Percentiles rank a stretch among this genome's conserved stretches.
These are phyloP conservation scores for Orcinus orca DNA, from an alignment of 2,113 vertebrate species.

Conservation along the genomic window DNA sequence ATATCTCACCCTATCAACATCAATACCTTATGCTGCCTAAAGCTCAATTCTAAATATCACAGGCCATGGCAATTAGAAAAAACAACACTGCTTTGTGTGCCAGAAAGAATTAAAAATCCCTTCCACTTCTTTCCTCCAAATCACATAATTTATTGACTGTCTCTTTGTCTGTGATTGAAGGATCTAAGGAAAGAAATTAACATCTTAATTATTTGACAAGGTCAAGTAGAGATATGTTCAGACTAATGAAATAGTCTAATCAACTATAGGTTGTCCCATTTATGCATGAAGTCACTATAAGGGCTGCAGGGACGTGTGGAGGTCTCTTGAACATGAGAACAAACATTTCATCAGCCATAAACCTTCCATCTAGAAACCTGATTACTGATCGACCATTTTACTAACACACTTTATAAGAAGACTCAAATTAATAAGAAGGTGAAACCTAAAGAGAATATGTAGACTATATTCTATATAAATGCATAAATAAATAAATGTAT, in stretches of 20 bases:
- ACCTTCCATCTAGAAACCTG: constrained; percentile 18
- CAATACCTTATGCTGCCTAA: neutral
- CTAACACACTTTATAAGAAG: neutral
- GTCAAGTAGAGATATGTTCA: constrained; percentile 34
- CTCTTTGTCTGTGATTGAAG: neutral
- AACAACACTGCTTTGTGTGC: neutral
- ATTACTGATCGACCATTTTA: constrained; percentile 7
- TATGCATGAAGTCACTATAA: constrained; percentile 15
- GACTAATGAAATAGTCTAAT: constrained; percentile 58
- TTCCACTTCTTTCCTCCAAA: constrained; percentile 21
- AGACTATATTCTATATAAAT: neutral
- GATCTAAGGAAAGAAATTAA: constrained; percentile 50
- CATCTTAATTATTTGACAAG: constrained; percentile 57
- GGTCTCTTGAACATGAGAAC: neutral
- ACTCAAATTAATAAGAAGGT: neutral
- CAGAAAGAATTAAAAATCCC: constrained; percentile 37
- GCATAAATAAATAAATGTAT: neutral
- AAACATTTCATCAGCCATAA: neutral
- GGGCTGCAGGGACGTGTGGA: neutral
- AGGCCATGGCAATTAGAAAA: neutral
- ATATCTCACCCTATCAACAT: neutral
- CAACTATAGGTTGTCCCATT: neutral
- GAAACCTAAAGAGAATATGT: neutral
- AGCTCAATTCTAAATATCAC: neutral
- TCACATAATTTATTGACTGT: constrained; percentile 32